These are phyloP conservation scores for Epistrophe grossulariae DNA, from an alignment of 2,888 invertebrate genomes.

Conservation along the genomic window DNA sequence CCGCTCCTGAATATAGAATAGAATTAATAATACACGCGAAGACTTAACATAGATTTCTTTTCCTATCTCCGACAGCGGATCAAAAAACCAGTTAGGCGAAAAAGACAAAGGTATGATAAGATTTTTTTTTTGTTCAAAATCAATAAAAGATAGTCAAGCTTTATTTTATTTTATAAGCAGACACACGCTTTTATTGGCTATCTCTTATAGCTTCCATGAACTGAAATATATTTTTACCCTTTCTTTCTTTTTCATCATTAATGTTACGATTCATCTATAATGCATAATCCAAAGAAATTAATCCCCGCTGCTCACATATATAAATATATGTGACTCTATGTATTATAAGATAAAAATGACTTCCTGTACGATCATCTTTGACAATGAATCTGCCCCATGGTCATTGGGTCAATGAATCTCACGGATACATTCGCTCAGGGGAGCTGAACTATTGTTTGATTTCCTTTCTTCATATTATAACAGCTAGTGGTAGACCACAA, in stretches of 20 bases:
- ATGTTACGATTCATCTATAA: conserved; percentile 10
- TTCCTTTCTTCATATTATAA: conserved; percentile 50
- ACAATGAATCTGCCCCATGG: conserved; percentile 53
- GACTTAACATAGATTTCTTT: not conserved
- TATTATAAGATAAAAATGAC: conserved; percentile 18
- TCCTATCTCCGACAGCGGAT: not conserved
- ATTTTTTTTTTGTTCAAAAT: not conserved
- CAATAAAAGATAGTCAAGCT: not conserved
- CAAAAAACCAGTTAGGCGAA: conserved; percentile 1
- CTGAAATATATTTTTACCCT: not conserved
- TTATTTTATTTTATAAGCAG: not conserved
- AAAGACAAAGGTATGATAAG: not conserved
- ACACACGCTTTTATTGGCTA: not conserved
- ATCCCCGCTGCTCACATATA: not conserved
- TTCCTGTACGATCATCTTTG: conserved; percentile 60
- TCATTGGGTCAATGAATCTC: conserved; percentile 66
- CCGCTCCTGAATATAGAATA: too few species aligned
- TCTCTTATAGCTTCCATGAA: conserved; percentile 11
- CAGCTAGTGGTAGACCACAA: not conserved
- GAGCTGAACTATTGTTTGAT: conserved; percentile 12
- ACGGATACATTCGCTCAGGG: conserved; percentile 30
- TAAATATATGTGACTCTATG: too few species aligned
- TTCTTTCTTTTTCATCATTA: not conserved
- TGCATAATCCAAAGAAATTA: conserved; percentile 21
- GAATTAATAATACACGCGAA: not conserved